Evolutionary conservation across 2,797 vertebrate species (phyloP).

Genomic region (Intellagama lesueurii): DNA sequence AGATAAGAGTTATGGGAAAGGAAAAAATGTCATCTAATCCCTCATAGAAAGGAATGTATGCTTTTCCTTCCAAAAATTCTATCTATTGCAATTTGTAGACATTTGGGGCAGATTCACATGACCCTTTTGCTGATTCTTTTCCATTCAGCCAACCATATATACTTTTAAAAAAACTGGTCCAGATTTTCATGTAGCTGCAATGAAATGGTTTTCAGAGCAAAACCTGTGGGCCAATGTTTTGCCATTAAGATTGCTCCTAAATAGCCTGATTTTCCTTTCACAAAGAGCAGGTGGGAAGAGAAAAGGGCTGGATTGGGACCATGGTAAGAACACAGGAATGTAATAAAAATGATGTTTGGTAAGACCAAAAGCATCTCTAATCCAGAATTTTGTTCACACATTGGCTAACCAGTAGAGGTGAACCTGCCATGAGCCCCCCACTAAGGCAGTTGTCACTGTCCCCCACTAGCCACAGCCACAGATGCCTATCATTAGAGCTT

Average conservation of each 20-base stretch:
- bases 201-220: background rate
- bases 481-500: too few relatives aligned
- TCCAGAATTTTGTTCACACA: background rate
- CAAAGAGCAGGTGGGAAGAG: background rate
- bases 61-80: slow-evolving; percentile 46
- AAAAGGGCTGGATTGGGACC: background rate
- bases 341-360: background rate
- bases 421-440: too few relatives aligned
- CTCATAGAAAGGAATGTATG: background rate
- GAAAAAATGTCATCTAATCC: background rate
- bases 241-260: background rate
- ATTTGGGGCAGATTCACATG: slow-evolving; percentile 35
- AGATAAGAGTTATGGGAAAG: slow-evolving; percentile 42
- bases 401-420: too few relatives aligned
- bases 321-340: background rate
- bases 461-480: too few relatives aligned
- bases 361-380: background rate
- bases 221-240: background rate
- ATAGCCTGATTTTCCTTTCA: background rate
- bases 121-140: slow-evolving; percentile 19
- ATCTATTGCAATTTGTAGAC: background rate
- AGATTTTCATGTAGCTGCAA: background rate
- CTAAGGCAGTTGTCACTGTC: too few relatives aligned
- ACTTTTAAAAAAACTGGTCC: too few relatives aligned
- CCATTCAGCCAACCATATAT: background rate